These are phyloP conservation scores for Coelopa frigida DNA, from an alignment of 1,140 invertebrate genomes.

Conservation along the genomic window DNA sequence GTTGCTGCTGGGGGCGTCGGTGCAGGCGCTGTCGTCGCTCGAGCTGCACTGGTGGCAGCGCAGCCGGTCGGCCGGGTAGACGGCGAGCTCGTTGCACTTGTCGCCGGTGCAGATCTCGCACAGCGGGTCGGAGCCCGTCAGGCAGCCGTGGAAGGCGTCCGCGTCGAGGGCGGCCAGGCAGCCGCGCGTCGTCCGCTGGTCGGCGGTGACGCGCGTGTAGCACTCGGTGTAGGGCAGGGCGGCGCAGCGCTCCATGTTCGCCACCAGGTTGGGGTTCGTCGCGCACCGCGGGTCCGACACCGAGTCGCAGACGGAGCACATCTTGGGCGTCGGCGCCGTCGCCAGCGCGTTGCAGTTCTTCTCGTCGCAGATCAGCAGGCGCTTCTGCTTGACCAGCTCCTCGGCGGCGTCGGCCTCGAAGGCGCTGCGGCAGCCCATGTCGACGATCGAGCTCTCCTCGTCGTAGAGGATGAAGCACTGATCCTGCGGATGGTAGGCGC, in stretches of 20 bases:
- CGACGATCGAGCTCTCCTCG: constrained; percentile 12
- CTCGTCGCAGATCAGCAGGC: constrained; percentile 23
- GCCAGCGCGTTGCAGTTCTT: constrained; percentile 23
- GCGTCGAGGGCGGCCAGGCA: constrained; percentile 21
- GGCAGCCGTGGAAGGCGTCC: constrained; percentile 24
- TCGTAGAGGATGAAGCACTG: constrained; percentile 32
- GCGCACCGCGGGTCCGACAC: constrained; percentile 25
- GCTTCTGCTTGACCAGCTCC: constrained; percentile 26
- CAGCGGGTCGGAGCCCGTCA: constrained; percentile 17
- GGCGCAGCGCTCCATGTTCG: constrained; percentile 17
- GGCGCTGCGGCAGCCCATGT: constrained; percentile 34
- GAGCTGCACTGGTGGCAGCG: constrained; percentile 33
- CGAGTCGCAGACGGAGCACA: constrained; percentile 26
- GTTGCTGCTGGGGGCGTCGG: constrained; percentile 19
- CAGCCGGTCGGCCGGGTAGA: constrained; percentile 22
- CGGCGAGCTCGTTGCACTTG: constrained; percentile 28
- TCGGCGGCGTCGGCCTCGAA: constrained; percentile 25
- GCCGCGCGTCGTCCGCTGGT: constrained; percentile 21
- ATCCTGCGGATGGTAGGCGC: constrained; percentile 23
- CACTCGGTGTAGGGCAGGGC: constrained; percentile 30
- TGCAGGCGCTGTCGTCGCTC: constrained; percentile 13
- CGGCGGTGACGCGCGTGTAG: constrained; percentile 10
- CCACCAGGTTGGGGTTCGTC: constrained; percentile 31
- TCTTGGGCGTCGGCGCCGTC: constrained; percentile 15
- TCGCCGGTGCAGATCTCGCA: constrained; percentile 25